Evolutionary conservation across 2,113 vertebrate species (phyloP), one percentile per base, ranked within the genome.

Genomic region (Plectropomus leopardus): DNA sequence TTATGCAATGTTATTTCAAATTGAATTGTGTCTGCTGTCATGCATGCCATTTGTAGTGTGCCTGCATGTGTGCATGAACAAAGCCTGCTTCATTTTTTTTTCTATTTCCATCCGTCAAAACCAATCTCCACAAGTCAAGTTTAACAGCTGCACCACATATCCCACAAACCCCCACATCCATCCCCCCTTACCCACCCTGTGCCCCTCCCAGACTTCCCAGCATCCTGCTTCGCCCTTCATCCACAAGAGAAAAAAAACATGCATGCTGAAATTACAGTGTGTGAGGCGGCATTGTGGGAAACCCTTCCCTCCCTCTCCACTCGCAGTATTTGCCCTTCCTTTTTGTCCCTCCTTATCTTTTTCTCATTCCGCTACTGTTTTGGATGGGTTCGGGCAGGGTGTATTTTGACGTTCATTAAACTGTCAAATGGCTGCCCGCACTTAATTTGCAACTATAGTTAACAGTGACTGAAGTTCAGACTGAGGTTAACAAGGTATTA

Each of bases 161-260:
- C 65, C 89, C 91, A 86, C 93, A 92, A 89, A 83, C 87, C 81
- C 78, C 88, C 55, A 75, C 77, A 80, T 70, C 60, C 54, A 45
- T 7, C 42, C 44, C 69, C 66, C 21, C 17, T 47, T 48, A 73
- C 81, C 75, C 83, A 72, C 78, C 80, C 80, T 3, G 64, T 7
- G 78, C 87, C 82, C 86, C 88, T 93, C 94, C 91, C 91, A 85
- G 83, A 86, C 84, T 82, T 86, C 70, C 83, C 78, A 86, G 85
- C 86, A 80, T 92, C 88, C 92, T 85, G 90, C 84, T 77, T 60
- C 53, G 47, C 74, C 69, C 88, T 73, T 60, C 32, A 54, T 70
- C 75, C 57, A 21, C 55, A 82, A 82, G 78, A 78, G 76, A 76
- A 78, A 74, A 71, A 47, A 45, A 45, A 45, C 47, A 14, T 83